These are phyloP conservation scores for Xenopus petersii DNA, from an alignment of 2,797 vertebrate species.

Conservation along the genomic window DNA sequence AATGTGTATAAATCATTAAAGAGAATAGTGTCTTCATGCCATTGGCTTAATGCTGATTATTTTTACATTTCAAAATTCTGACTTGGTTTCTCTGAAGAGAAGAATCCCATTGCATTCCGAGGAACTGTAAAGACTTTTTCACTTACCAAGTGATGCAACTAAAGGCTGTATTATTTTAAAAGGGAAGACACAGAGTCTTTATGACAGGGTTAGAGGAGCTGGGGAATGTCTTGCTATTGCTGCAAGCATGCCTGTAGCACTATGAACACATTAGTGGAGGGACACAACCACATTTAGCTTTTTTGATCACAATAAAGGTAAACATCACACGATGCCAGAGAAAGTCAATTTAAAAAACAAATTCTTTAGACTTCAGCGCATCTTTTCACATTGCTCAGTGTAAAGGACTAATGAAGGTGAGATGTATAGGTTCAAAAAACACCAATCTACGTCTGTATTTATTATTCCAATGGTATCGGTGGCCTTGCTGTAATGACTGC, in stretches of 20 bases:
- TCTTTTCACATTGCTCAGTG: no score
- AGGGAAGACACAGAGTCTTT: constrained; percentile 54
- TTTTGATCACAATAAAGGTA: constrained; percentile 29
- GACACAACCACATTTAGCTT: constrained; percentile 2
- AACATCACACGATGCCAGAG: constrained; percentile 54
- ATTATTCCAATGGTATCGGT: no score
- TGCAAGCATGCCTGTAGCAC: constrained; percentile 57
- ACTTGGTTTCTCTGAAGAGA: background rate
- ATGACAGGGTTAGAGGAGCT: constrained; percentile 55
- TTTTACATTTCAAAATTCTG: no score
- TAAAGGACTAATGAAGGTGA: no score
- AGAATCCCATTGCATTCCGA: background rate
- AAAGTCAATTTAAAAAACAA: constrained; percentile 58
- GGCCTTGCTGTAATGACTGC: no score
- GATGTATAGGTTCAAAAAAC: no score
- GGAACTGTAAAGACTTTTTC: constrained; percentile 40
- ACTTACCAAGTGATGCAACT: constrained; percentile 45
- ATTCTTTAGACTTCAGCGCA: no score
- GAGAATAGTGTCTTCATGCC: no score
- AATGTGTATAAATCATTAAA: no score
- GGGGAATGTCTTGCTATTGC: constrained; percentile 53
- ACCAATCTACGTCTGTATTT: no score
- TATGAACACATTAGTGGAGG: constrained; percentile 43
- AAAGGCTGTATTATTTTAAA: constrained; percentile 53
- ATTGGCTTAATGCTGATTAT: no score